Base-by-base conservation (phyloP, 1,140 invertebrate genomes). In the Achroia grisella region DNA sequence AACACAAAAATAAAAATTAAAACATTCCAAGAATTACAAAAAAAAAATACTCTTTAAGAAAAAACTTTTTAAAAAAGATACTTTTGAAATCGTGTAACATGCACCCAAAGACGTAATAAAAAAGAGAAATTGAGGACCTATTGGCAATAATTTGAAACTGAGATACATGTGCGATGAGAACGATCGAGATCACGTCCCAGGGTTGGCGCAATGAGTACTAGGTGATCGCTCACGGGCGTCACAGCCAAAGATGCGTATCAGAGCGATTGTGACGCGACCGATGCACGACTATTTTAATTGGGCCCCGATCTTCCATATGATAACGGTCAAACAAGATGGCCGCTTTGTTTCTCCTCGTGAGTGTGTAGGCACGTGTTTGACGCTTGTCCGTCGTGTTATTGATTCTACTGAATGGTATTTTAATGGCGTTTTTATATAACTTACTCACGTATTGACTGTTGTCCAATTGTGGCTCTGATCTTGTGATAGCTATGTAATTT, bases 241-340 rank as follows among this genome's bases (percentile, higher is more conserved):
- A 76, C 62, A 68, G 56, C 52, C 63, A 56, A 62, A 70, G 80
- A 81, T 84, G 54, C 14, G 23, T 80, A 84, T 84, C 76, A 40
- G 35, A 14, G 34, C 71, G 80, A 84, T 81, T 74, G 72, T 84
- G 73, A 78, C 78, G 74, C 70, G 65, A 54, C 62, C 71, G 73
- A 79, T 79, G 76, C 78, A 82, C 76, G 73, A 80, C 78, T 79
- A 84, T 84, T 84, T 84, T 84, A 84, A 84, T 84, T 84, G 80
- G 80, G 51, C 58, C 56, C 65, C 49, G 77, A 84, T 84, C 74
- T 71, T 51, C 52, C 53, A 72, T 73, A 70, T 61, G 80, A 84
- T 84, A 80, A 73, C 51, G 35, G 47, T 53, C 56, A 65, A 61
- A 67, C 76, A 70, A 79, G 79, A 73, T 77, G 79, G 75, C 71